Base-by-base conservation (phyloP, 2,797 vertebrate species). In the Eulemur rubriventer region DNA sequence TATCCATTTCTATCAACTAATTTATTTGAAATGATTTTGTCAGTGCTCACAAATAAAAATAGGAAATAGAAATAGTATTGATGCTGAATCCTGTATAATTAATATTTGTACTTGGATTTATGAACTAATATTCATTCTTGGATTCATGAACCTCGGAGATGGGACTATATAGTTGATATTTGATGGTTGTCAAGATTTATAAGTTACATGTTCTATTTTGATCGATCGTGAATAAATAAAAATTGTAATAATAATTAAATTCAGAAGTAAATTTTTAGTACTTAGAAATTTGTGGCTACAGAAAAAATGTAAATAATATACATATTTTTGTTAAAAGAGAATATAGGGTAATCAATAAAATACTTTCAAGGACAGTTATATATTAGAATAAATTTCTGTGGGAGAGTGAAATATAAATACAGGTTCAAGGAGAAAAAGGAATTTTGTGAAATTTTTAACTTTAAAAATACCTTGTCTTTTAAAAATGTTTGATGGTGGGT, bases 401-500 rank as follows among this genome's bases (percentile, higher is more conserved):
- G 57, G 63, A n/a, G 46, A 57, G 8, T 73, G 26, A 67, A 88
- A 38, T 90, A 48, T 78, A 96, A 95, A 83, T 79, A 78, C 43
- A 97, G 59, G 67, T 72, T 88, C 46, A 95, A 96, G 30, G 61
- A 95, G 10, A 46, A 93, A 91, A 81, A 63, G 33, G 38, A 93
- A 89, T 83, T 96, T 50, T 57, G 20, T 84, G 30, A 92, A 96
- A 90, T 9, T 78, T 96, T 91, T 86, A 89, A 80, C 75, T 96
- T 94, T 86, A 96, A 88, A 96, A 92, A 80, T 55, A 76, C 61
- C 65, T 94, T 67, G 38, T 92, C 88, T 96, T 94, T 96, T 95
- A 91, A 92, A 96, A 94, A 65, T 70, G 73, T 86, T 87, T 95
- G 91, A 91, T 76, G 48, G 96, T 96, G 88, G 94, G 96, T 96